Evolutionary conservation across 2,113 vertebrate genomes (phyloP).

Genomic region (Neogobius melanostomus): DNA sequence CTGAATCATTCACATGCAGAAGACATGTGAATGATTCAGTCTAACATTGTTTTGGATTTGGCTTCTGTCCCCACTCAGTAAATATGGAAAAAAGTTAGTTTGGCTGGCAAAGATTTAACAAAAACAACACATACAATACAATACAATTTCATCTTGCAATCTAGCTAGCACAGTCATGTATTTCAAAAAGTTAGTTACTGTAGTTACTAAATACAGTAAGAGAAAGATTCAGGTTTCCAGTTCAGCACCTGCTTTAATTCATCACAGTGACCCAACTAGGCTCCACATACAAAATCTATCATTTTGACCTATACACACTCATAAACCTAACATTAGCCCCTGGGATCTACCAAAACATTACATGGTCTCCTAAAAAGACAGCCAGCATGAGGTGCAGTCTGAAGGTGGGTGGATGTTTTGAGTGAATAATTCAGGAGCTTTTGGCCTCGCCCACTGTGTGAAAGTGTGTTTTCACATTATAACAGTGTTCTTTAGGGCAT

Average conservation of each 20-base stretch:
- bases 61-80: too few species aligned
- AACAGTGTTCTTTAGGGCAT: constrained; percentile 24
- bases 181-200: not conserved
- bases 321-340: not conserved
- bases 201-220: not conserved
- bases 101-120: too few species aligned
- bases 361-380: constrained; percentile 5
- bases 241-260: not conserved
- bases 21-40: too few species aligned
- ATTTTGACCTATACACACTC: not conserved
- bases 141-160: not conserved
- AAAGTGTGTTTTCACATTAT: constrained; percentile 1
- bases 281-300: constrained; percentile 6
- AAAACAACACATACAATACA: too few species aligned
- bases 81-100: too few species aligned
- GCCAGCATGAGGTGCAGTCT: constrained; percentile 7
- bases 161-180: not conserved
- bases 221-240: not conserved
- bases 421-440: constrained; percentile 49
- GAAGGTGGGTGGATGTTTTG: constrained; percentile 4
- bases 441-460: not conserved
- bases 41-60: too few species aligned
- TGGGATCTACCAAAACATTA: not conserved
- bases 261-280: constrained; percentile 7
- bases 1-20: too few species aligned